Evolutionary conservation across 2,797 vertebrate genomes (phyloP), one percentile per base, ranked within the genome.

Genomic region (Dicrostonyx torquatus): DNA sequence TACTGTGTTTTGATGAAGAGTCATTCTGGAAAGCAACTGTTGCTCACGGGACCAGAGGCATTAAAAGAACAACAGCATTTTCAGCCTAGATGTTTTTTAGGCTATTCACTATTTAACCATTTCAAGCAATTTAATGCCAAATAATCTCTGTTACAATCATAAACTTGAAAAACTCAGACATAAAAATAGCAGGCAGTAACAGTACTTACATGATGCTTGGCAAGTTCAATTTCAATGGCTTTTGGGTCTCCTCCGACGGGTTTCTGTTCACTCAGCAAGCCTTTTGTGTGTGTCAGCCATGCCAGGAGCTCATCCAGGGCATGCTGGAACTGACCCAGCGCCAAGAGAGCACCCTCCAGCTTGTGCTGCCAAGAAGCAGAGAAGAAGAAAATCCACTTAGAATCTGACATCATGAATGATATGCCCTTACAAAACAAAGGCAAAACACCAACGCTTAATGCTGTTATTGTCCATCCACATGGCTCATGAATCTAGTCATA

Each of bases 271-370:
- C 98, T 98, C 31, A 99, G 99, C 96, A 99, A 98, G 68, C 99
- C 99, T 97, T 99, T 99, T 0, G 99, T 99, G 94, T 99, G 99
- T 0, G 99, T 99, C 98, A 99, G 98, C 99, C 99, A 99, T 0
- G 99, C 98, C 98, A 99, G 97, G 76, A 99, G 98, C 98, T 99
- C 99, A 70, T 99, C 99, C 97, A 99, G 98, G 31, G 99, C 99
- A 58, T 99, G 99, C 93, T 99, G 99, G 98, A 99, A 99, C 98
- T 99, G 99, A 10, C 99, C 99, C 97, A 99, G 98, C 15, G 99
- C 99, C 95, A 99, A 98, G 55, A 99, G 98, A 55, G 99, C 99
- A 89, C 99, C 99, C 97, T 99, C 99, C 97, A 99, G 98, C 98
- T 99, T 99, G 98, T 99, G 99, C 99, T 99, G 95, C 11, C 98